Evolutionary conservation across 2,888 invertebrate genomes (phyloP), one percentile per base, ranked within the genome.

Genomic region (Siphonodentalium dalli): DNA sequence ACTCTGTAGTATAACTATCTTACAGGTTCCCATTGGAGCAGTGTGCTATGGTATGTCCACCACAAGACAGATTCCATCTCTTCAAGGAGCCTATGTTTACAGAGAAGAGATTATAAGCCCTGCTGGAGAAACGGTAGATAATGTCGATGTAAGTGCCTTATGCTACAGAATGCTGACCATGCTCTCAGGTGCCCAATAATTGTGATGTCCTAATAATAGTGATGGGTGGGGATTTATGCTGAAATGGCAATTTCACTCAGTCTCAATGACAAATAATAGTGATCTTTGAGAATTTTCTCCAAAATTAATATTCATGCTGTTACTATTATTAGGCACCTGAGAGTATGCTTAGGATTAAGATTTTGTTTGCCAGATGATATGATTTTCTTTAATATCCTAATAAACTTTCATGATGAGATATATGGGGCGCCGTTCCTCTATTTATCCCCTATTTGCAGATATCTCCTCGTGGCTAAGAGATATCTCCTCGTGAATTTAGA

Each of bases 21-120:
- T n/a, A n/a, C n/a, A n/a, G n/a, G n/a, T n/a, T n/a, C n/a, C n/a
- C n/a, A n/a, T n/a, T 24, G 67, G 67, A 7, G 49, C 60, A 18
- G 55, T 57, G 2, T 71, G 71, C 51, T 38, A 56, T 1, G 61
- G 61, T 7, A 38, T 69, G 35, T 58, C 53, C 15, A 60, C 63
- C 37, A 65, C 65, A 0, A 54, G 65, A 20, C 33, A 51, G 13
- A 62, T 69, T 6, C 71, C 71, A 7, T 28, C 52, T 18, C 40
- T 71, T 21, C 40, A 54, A 11, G 40, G 49, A 3, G 61, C 63
- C 18, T 71, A 66, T 24, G 58, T 58, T 15, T 71, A 71, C 45
- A 47, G 69, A 41, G 68, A 71, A 28, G 71, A 71, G 46, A 67
- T 70, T 31, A 58, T 70, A 3, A 40, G 31, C 23, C 31, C 40